Evolutionary conservation across 2,888 invertebrate genomes (phyloP).

Genomic region (Epinotia demarniana): DNA sequence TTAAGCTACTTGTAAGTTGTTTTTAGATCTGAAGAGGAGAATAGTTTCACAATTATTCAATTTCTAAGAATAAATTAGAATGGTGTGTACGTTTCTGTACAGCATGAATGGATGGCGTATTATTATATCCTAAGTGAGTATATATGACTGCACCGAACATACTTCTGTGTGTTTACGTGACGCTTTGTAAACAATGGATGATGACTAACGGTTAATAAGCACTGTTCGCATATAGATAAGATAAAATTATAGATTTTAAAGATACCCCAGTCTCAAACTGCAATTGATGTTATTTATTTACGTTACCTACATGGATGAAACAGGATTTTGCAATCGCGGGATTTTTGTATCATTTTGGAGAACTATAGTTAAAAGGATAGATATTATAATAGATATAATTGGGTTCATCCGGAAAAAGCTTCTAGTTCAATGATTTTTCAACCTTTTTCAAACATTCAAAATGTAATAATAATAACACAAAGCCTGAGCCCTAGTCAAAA

Average conservation of each 20-base stretch:
- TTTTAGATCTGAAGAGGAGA: neutral
- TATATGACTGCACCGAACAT: slow-evolving; percentile 1
- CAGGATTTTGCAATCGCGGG: too few species aligned
- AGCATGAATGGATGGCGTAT: neutral
- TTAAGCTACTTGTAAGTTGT: neutral
- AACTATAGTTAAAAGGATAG: too few species aligned
- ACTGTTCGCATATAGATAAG: slow-evolving; percentile 20
- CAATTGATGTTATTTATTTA: neutral
- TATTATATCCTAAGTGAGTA: neutral
- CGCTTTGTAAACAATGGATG: slow-evolving; percentile 16
- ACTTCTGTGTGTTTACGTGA: slow-evolving; percentile 1
- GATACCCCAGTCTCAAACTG: neutral
- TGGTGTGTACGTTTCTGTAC: neutral
- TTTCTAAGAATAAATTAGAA: neutral
- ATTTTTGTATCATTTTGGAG: too few species aligned
- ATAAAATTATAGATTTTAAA: slow-evolving; percentile 22
- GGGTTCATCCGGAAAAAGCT: too few species aligned
- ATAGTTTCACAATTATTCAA: neutral
- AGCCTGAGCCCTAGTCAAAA: too few species aligned
- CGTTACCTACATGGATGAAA: too few species aligned
- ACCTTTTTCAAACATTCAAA: too few species aligned
- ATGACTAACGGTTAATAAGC: slow-evolving; percentile 9
- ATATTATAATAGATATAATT: too few species aligned
- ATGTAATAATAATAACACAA: too few species aligned
- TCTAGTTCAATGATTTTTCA: too few species aligned